phyloP scores from a whole-genome alignment of 2,888 invertebrate genomes.

The Hipparchia semele region DNA sequence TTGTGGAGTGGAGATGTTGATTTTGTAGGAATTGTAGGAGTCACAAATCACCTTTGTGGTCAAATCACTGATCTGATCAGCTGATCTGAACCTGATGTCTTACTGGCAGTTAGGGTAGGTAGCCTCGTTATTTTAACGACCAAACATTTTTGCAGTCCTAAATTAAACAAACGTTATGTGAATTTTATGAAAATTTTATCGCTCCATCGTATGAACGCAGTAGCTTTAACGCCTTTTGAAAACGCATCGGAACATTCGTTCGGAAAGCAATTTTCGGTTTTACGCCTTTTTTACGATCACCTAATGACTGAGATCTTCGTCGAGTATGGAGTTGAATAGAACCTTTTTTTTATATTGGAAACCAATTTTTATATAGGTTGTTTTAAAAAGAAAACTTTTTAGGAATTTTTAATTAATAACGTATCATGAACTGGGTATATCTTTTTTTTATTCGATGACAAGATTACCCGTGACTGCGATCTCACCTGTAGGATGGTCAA shows the following conservation, averaged over 20 bases:
- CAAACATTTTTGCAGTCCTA: neutral
- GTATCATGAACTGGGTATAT: neutral
- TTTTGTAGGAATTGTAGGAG: no score
- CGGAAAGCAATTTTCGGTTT: slow-evolving; percentile 16
- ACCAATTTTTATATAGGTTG: slow-evolving; percentile 1
- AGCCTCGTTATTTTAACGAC: neutral
- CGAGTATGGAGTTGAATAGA: no score
- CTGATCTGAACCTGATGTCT: no score
- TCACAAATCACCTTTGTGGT: no score
- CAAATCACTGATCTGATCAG: no score
- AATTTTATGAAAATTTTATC: slow-evolving; percentile 5
- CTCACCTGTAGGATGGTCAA: no score
- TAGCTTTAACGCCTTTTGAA: slow-evolving; percentile 13
- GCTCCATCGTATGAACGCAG: neutral
- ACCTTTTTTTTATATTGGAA: neutral
- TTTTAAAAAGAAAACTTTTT: neutral
- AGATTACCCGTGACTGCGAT: no score
- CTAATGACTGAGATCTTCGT: slow-evolving; percentile 1
- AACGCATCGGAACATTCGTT: slow-evolving; percentile 11
- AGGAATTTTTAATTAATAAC: neutral
- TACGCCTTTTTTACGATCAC: slow-evolving; percentile 20
- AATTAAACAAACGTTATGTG: neutral
- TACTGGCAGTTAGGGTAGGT: no score
- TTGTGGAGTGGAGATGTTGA: no score
- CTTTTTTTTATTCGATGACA: no score